Percentiles rank a stretch among this genome's conserved stretches.
These are phyloP conservation scores for Pongo abelii DNA, from an alignment of 2,113 vertebrate species.

Conservation along the genomic window DNA sequence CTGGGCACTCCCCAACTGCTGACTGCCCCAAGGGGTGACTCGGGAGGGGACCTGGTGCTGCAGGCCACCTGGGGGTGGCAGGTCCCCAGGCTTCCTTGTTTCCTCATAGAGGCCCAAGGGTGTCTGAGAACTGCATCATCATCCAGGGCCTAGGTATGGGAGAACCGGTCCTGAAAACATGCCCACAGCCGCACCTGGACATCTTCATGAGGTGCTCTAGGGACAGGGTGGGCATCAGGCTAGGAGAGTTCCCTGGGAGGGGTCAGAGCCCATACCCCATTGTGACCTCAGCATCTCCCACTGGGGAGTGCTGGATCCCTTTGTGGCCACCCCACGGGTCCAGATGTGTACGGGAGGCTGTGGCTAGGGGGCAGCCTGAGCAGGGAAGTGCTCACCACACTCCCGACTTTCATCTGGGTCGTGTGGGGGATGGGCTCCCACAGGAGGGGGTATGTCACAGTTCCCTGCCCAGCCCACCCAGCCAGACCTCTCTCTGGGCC, in stretches of 20 bases:
- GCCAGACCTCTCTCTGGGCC: background rate
- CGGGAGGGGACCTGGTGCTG: background rate
- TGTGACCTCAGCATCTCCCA: background rate
- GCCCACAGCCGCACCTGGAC: too few species aligned
- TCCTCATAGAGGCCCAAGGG: background rate
- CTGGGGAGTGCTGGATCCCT: background rate
- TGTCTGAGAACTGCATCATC: background rate
- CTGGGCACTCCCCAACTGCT: too few species aligned
- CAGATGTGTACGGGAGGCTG: background rate
- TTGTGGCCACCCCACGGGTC: background rate
- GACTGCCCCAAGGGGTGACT: background rate
- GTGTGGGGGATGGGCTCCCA: background rate
- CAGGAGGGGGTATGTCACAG: background rate
- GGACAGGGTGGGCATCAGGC: background rate
- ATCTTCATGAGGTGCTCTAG: background rate
- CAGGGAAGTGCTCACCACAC: background rate
- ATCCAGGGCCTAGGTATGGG: background rate
- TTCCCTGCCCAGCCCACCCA: background rate
- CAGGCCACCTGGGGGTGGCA: too few species aligned
- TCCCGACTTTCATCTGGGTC: background rate
- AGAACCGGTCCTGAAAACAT: background rate
- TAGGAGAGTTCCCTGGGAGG: background rate
- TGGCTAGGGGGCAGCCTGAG: background rate
- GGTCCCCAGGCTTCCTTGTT: background rate
- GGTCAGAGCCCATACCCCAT: background rate